A percentile compares a stretch with the other conserved stretches of the same genome.
These are phyloP conservation scores for Podilymbus podiceps DNA, from an alignment of 2,113 vertebrate genomes.

Conservation along the genomic window DNA sequence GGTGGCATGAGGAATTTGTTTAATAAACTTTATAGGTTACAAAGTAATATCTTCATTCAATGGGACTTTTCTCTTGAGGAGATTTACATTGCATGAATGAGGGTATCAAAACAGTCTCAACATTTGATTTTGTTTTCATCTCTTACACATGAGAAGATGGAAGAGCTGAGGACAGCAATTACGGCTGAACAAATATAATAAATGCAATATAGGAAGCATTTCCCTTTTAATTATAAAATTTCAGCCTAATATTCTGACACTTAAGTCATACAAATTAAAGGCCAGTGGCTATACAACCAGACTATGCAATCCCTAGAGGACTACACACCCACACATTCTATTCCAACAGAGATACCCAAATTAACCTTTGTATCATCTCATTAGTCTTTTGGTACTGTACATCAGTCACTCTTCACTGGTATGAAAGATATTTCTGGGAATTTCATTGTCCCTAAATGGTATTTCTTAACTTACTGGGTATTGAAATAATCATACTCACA, in stretches of 20 bases:
- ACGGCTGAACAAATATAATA: neutral
- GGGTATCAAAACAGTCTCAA: neutral
- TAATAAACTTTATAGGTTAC: neutral
- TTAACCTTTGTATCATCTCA: neutral
- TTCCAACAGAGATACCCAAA: neutral
- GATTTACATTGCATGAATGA: neutral
- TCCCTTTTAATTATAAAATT: neutral
- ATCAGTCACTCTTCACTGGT: neutral
- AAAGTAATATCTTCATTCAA: neutral
- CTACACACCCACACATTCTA: accelerated
- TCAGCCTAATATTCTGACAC: neutral
- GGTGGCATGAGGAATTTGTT: neutral
- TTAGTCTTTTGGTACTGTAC: neutral
- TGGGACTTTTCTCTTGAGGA: neutral
- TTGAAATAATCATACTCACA: neutral
- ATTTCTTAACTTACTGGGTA: neutral
- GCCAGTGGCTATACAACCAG: neutral
- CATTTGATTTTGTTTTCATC: neutral
- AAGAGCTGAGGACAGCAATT: neutral
- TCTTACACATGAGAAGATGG: neutral
- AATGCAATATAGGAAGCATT: neutral
- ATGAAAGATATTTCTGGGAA: neutral
- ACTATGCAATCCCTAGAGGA: too few species aligned
- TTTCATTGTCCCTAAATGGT: neutral
- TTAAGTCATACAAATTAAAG: neutral